These are phyloP conservation scores for Callyntrura guangdongensis DNA, from an alignment of 2,888 invertebrate species.

Conservation along the genomic window DNA sequence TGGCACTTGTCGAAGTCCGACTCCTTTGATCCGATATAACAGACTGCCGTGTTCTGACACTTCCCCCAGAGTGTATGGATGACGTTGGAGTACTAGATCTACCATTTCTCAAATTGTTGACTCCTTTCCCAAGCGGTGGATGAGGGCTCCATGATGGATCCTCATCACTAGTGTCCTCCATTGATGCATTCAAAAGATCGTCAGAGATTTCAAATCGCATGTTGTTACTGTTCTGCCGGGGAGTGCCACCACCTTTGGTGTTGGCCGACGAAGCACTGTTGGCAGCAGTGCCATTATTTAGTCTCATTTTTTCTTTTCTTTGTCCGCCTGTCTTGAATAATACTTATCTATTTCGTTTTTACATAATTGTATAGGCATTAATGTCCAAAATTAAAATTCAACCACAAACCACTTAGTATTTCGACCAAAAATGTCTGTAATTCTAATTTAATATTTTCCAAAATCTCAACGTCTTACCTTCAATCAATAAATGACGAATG, in stretches of 20 bases:
- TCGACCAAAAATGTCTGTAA: neutral
- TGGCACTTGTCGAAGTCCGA: neutral
- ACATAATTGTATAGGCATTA: too few relatives aligned
- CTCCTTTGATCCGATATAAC: neutral
- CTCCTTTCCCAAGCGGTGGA: neutral
- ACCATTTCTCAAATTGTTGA: slow-evolving; percentile 54
- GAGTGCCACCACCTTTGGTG: neutral
- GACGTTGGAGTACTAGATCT: slow-evolving; percentile 48
- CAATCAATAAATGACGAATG: neutral
- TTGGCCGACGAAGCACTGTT: neutral
- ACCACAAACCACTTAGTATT: neutral
- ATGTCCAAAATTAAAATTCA: neutral
- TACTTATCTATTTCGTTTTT: neutral
- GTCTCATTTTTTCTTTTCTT: slow-evolving; percentile 40
- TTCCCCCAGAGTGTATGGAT: neutral
- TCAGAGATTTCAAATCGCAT: slow-evolving; percentile 28
- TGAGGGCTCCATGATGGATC: slow-evolving; percentile 18
- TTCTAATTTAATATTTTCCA: neutral
- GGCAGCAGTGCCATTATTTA: slow-evolving; percentile 51
- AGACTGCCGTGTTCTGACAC: neutral
- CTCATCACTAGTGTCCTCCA: slow-evolving; percentile 20
- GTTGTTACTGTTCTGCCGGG: neutral
- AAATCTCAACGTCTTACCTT: neutral
- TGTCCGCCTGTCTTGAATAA: neutral
- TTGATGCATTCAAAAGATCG: slow-evolving; percentile 8